Evolutionary conservation across 1,140 invertebrate species (phyloP), one percentile per base, ranked within the genome.

Genomic region (Dendrolimus kikuchii): DNA sequence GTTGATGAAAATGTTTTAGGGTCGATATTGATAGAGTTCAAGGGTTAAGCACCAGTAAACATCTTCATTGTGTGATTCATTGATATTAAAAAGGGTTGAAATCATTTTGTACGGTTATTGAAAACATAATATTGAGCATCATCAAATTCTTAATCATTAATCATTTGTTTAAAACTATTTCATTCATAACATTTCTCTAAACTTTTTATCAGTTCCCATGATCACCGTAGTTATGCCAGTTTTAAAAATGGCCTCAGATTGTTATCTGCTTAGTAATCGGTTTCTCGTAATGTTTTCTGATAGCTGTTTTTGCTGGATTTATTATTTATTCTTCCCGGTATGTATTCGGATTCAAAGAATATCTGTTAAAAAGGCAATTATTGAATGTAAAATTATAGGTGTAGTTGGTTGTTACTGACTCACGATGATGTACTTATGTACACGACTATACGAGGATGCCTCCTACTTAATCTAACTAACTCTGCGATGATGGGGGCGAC

Each of bases 31-130:
- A 48, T 23, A 23, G 46, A 60, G 74, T 68, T 68, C 66, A 79
- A 83, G 78, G 78, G 81, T 83, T 85, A 81, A 84, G 61, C 71
- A 58, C 68, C 57, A 68, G 72, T 69, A 80, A 85, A 83, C 72
- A 80, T 74, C 74, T 81, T 71, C 66, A 79, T 81, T 76, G 58
- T 69, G 72, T 74, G 76, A 81, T 74, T 78, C 78, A 78, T 64
- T 54, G 59, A 55, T 70, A 63, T 49, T 57, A 66, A 66, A 59
- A 60, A 48, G 72, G 77, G 68, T 76, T 55, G 46, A 38, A 63
- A 63, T 48, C 23, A 23, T 23, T 23, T 23, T 23, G 23, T 23
- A 23, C 23, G 23, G 23, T 23, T 23, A 23, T 23, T 23, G 23
- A 23, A 23, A 23, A 23, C 23, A 23, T 23, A 23, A 23, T 23